Base-by-base conservation (phyloP, 2,888 invertebrate species). In the Xanthia icteritia region DNA sequence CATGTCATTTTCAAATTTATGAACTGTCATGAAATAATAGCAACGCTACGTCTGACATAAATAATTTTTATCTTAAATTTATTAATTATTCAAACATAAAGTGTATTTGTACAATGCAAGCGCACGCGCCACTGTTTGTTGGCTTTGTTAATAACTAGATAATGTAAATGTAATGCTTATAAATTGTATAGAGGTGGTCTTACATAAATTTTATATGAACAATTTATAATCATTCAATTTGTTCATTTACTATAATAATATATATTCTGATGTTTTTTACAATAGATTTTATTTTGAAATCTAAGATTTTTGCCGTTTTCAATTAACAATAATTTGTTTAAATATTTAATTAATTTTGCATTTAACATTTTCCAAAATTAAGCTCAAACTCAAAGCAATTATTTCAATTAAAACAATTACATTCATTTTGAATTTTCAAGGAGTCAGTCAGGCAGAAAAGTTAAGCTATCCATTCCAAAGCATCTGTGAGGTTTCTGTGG, bases 61-160 rank as follows among this genome's bases (percentile, higher is more conserved):
- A 63, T 71, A 42, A 36, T 77, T 82, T 84, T 81, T 79, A 87
- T 85, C 84, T 86, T 72, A 81, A 79, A 88, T 83, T 89, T 83
- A 87, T 89, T 82, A 86, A 85, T 85, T 77, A 84, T 81, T 69
- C 76, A 88, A 87, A 86, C 89, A 89, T 78, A 82, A 74, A 83
- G 83, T 87, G 85, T 94, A 94, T 95, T 94, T 95, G 91, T 90
- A 86, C 88, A 94, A 92, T 92, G 93, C 92, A 94, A 94, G 92
- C 92, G 94, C 95, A 94, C 94, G 94, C 92, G 95, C 93, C 92
- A 91, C 93, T 90, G 90, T 92, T 64, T 91, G 90, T 89, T 91
- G 79, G 85, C 88, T 69, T 65, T 81, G 84, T 86, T 87, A 86
- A 82, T 82, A 85, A 77, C 81, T 81, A 86, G 89, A 90, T 89